phyloP scores from a whole-genome alignment of 2,797 vertebrate species.

The Catostomus latipinnis region DNA sequence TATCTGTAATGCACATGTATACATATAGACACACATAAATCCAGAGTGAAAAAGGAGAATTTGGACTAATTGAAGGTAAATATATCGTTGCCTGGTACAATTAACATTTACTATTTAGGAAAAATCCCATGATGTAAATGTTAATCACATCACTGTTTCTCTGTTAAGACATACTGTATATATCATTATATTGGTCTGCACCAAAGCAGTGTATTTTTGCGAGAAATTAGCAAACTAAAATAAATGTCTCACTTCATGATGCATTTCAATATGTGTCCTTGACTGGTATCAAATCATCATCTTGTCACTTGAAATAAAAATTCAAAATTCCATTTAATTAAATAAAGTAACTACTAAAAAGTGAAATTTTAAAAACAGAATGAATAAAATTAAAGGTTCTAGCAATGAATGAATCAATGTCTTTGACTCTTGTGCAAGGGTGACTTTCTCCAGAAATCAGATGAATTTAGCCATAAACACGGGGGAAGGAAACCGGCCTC shows the following conservation, averaged over 20 bases:
- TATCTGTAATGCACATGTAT: conserved; percentile 75
- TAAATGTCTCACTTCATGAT: not conserved
- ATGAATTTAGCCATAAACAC: not conserved
- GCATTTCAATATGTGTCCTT: not conserved
- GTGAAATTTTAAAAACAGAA: no score
- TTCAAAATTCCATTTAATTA: not conserved
- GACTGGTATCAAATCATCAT: no score
- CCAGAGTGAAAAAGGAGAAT: not conserved
- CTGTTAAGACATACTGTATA: no score
- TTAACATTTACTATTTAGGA: not conserved
- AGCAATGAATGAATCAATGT: not conserved
- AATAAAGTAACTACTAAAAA: not conserved
- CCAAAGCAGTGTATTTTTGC: not conserved
- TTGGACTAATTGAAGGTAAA: not conserved
- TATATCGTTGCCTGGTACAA: not conserved
- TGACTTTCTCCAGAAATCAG: not conserved
- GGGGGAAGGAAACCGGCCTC: not conserved
- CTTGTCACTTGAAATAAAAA: no score
- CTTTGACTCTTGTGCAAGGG: no score
- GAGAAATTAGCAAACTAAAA: not conserved
- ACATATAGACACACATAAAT: not conserved
- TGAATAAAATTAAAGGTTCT: not conserved
- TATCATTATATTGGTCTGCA: no score
- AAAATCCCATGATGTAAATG: no score
- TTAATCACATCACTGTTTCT: no score